These are phyloP conservation scores for Agonopterix arenella DNA, from an alignment of 2,888 invertebrate species.

Conservation along the genomic window DNA sequence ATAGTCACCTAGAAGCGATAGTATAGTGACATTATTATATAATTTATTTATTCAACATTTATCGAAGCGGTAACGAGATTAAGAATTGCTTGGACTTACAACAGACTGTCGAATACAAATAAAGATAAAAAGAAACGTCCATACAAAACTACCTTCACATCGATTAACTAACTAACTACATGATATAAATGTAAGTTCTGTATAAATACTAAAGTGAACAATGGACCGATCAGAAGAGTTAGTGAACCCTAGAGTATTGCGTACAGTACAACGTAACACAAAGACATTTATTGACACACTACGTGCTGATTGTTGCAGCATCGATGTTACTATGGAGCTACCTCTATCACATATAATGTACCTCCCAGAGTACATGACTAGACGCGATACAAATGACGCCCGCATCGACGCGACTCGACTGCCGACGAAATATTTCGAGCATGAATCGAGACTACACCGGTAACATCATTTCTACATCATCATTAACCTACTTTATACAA, in stretches of 20 bases:
- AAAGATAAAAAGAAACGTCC: conserved; percentile 29
- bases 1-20: conserved; percentile 64
- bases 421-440: conserved; percentile 9
- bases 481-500: conserved; percentile 74
- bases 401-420: not conserved
- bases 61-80: conserved; percentile 57
- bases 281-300: conserved; percentile 37
- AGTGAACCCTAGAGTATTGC: conserved; percentile 6
- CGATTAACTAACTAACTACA: conserved; percentile 53
- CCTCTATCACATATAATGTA: conserved; percentile 52
- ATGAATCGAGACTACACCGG: conserved; percentile 26
- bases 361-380: conserved; percentile 55
- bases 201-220: conserved; percentile 31
- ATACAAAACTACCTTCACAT: conserved; percentile 63
- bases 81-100: conserved; percentile 44
- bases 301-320: conserved; percentile 45
- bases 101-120: conserved; percentile 30
- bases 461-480: conserved; percentile 20
- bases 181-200: conserved; percentile 35
- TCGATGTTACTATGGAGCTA: conserved; percentile 37
- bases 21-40: conserved; percentile 49
- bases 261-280: not conserved
- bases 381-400: conserved; percentile 47
- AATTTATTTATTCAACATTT: conserved; percentile 35
- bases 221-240: conserved; percentile 31